Evolutionary conservation across 1,140 invertebrate genomes (phyloP).

Genomic region (Trissolcus basalis): DNA sequence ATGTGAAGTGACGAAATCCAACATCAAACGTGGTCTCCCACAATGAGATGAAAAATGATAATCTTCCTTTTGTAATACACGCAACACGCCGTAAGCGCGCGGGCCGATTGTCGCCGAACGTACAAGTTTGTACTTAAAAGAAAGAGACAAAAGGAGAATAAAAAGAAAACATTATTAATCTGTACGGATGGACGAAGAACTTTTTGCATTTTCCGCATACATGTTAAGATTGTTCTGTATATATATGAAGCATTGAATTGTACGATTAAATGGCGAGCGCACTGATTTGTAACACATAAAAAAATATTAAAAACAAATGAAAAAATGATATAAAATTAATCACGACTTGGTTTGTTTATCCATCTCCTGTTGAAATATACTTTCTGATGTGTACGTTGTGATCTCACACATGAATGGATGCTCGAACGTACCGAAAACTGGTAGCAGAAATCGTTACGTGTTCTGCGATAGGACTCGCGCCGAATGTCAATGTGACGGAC

Average conservation of each 20-base stretch:
- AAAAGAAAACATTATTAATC: slow-evolving; percentile 48
- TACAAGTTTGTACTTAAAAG: slow-evolving; percentile 50
- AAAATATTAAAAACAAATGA: slow-evolving; percentile 50
- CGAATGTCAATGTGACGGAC: slow-evolving; percentile 45
- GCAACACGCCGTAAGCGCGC: slow-evolving; percentile 25
- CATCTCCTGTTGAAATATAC: too few species aligned
- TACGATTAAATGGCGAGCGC: slow-evolving; percentile 70
- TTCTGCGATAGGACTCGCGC: too few species aligned
- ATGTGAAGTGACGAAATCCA: neutral
- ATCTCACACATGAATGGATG: too few species aligned
- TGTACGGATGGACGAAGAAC: slow-evolving; percentile 59
- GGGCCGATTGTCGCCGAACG: slow-evolving; percentile 43
- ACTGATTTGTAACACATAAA: slow-evolving; percentile 72
- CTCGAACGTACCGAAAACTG: neutral
- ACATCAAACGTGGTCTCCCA: slow-evolving; percentile 11
- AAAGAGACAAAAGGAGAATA: too few species aligned
- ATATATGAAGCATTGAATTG: slow-evolving; percentile 69
- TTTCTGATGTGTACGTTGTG: too few species aligned
- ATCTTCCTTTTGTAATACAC: too few species aligned
- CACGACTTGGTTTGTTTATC: too few species aligned
- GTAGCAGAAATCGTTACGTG: neutral
- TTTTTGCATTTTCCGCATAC: slow-evolving; percentile 66
- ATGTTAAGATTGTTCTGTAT: slow-evolving; percentile 69
- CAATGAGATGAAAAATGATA: slow-evolving; percentile 3
- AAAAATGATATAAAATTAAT: too few species aligned